Percentiles rank a stretch among this genome's conserved stretches.
These are phyloP conservation scores for Myathropa florea DNA, from an alignment of 2,888 invertebrate genomes.

Conservation along the genomic window DNA sequence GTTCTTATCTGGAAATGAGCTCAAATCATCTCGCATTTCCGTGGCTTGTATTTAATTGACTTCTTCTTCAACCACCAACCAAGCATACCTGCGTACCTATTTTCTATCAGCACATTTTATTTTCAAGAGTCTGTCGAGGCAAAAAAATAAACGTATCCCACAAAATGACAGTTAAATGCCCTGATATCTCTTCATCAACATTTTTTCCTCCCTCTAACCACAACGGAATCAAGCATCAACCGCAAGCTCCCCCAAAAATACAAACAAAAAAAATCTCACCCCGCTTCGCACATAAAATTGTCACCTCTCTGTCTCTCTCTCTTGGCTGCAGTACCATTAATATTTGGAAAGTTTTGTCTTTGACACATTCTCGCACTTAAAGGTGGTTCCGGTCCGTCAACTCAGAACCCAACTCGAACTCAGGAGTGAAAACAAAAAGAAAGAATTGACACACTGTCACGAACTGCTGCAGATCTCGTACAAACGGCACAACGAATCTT, in stretches of 20 bases:
- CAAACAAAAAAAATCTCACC: neutral
- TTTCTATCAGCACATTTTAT: too few species aligned
- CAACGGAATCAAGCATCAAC: neutral
- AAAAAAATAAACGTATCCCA: too few species aligned
- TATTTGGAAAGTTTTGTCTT: conserved; percentile 39
- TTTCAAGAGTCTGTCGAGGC: too few species aligned
- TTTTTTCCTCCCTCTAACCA: neutral
- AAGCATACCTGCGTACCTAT: too few species aligned
- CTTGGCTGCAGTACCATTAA: neutral
- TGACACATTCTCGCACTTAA: conserved; percentile 61
- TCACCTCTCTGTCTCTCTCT: neutral
- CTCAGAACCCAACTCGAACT: neutral
- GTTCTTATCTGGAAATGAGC: too few species aligned
- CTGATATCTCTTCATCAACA: neutral
- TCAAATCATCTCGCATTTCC: too few species aligned
- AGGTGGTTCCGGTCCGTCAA: conserved; percentile 15
- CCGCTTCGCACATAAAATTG: neutral
- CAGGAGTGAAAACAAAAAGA: neutral
- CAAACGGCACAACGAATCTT: neutral
- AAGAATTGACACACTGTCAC: conserved; percentile 34
- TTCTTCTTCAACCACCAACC: too few species aligned
- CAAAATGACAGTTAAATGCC: neutral
- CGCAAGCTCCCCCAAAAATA: too few species aligned
- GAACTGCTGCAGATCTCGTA: conserved; percentile 16
- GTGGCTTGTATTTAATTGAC: too few species aligned